These are phyloP conservation scores for Megalopta genalis DNA, from an alignment of 1,140 invertebrate species.

Conservation along the genomic window DNA sequence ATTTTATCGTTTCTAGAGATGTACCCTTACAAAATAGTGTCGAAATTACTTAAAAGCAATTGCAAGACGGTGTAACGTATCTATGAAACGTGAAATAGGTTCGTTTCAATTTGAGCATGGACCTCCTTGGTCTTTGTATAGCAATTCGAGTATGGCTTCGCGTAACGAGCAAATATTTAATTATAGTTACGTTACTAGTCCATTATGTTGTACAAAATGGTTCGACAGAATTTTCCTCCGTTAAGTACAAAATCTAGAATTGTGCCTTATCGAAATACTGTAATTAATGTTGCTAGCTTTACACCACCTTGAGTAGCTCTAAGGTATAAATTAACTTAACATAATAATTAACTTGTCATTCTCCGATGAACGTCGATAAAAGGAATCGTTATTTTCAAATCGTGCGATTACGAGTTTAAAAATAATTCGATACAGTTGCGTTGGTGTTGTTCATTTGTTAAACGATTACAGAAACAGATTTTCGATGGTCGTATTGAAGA, in stretches of 20 bases:
- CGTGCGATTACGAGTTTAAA: slow-evolving; percentile 1
- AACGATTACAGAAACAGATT: slow-evolving; percentile 4
- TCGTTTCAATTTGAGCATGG: not conserved
- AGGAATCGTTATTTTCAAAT: not conserved
- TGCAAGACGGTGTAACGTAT: slow-evolving; percentile 11
- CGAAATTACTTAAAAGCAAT: slow-evolving; percentile 19
- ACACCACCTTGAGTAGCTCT: not conserved
- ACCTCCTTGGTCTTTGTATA: slow-evolving; percentile 4
- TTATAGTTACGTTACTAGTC: slow-evolving; percentile 37
- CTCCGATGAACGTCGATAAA: slow-evolving; percentile 1
- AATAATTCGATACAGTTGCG: not conserved
- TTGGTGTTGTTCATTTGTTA: not conserved
- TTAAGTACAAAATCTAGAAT: slow-evolving; percentile 53
- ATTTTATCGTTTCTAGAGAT: slow-evolving; percentile 7
- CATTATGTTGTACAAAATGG: slow-evolving; percentile 54
- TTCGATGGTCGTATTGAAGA: not conserved
- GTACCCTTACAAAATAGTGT: not conserved
- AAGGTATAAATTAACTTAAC: slow-evolving; percentile 27
- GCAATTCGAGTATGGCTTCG: slow-evolving; percentile 9
- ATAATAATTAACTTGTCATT: slow-evolving; percentile 9
- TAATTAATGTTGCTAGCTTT: slow-evolving; percentile 34
- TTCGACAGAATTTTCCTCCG: slow-evolving; percentile 38
- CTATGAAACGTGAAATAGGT: not conserved
- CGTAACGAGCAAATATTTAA: slow-evolving; percentile 3
- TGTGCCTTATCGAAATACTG: slow-evolving; percentile 50